A percentile compares a stretch with the other conserved stretches of the same genome.
Conservation (phyloP, 2,113 vertebrate genomes). For the Panthera tigris region DNA sequence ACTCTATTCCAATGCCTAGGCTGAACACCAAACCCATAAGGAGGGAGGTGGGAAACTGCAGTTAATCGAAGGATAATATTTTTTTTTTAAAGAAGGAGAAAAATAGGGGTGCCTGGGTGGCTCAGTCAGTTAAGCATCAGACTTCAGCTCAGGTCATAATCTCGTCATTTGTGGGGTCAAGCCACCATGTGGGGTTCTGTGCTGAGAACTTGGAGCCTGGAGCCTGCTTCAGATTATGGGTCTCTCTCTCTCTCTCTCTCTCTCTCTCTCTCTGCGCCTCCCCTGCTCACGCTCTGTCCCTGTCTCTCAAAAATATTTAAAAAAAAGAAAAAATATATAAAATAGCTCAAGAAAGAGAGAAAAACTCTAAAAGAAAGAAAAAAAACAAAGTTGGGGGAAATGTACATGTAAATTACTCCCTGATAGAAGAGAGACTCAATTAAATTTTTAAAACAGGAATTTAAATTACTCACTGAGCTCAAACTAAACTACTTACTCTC, state of each 20-base stretch:
- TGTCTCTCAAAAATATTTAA: no score
- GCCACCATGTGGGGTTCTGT: no score
- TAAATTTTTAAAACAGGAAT: slow-evolving; percentile 69
- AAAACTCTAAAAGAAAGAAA: slow-evolving; percentile 20
- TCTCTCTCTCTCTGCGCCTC: no score
- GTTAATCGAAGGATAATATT: slow-evolving; percentile 42
- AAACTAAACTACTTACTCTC: slow-evolving; percentile 56
- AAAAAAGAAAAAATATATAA: background rate
- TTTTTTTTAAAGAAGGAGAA: background rate
- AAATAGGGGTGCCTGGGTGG: no score
- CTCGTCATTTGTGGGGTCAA: no score
- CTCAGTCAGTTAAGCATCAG: no score
- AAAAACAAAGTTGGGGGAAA: slow-evolving; percentile 35
- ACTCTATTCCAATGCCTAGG: background rate
- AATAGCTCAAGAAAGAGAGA: background rate
- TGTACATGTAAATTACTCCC: slow-evolving; percentile 39
- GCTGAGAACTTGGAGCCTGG: no score
- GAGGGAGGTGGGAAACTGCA: background rate
- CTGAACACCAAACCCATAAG: slow-evolving; percentile 39
- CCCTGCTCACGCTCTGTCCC: no score
- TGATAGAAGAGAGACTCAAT: slow-evolving; percentile 38
- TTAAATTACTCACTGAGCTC: slow-evolving; percentile 52
- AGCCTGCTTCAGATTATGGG: no score
- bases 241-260: no score
- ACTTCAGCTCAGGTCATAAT: no score